Evolutionary conservation across 1,140 invertebrate genomes (phyloP), one percentile per base, ranked within the genome.

Genomic region (Drosophila micromelanica): DNA sequence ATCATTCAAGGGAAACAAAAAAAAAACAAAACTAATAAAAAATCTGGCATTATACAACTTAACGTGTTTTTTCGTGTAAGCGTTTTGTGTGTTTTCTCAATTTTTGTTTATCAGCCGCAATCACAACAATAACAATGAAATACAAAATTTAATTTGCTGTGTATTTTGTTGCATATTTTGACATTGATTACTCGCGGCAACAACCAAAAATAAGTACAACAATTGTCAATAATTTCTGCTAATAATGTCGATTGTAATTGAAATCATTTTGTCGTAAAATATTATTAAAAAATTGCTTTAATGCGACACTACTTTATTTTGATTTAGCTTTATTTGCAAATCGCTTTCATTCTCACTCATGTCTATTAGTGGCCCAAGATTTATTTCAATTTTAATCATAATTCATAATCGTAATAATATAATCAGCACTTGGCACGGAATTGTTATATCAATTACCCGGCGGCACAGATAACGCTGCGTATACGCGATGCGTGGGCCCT

Each of bases 361-460:
- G 35, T 20, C 63, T 17, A 62, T 62, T 62, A 80, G 73, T 68
- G 54, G 49, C 23, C 48, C 37, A 37, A 37, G 52, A 46, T 65
- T 27, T 13, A 23, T 40, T 45, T 40, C 42, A 69, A 69, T 65
- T 85, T 85, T 61, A 75, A 86, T 79, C 72, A 72, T 76, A 84
- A 67, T 59, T 67, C 32, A 81, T 78, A 76, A 70, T 62, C 62
- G 38, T 59, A 87, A 76, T 78, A 82, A 52, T 63, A 87, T 78
- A 78, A 87, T 85, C 78, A 81, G 71, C 78, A 68, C 63, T 76
- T 69, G 52, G 60, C 69, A 72, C 35, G 56, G 23, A 30, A 76
- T 76, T 76, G 45, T 72, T 56, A 56, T 52, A 72, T 67, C 76
- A 78, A 78, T 84, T 84, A 84, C 63, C 43, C 73, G 38, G 38